Evolutionary conservation across 1,140 invertebrate species (phyloP), one percentile per base, ranked within the genome.

Genomic region (Ctenoplectra terminalis): DNA sequence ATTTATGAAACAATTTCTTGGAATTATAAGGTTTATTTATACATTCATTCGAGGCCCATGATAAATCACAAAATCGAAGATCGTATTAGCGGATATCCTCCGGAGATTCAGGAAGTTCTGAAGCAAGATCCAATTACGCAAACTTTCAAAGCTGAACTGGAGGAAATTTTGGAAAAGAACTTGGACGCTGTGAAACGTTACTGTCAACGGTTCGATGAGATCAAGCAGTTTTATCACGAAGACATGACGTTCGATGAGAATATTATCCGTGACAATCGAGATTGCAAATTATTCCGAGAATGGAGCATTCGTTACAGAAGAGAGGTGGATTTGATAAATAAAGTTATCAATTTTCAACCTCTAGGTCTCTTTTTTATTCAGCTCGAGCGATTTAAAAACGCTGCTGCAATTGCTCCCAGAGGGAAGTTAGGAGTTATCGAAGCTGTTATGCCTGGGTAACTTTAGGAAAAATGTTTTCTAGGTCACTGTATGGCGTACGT

Each of bases 41-140:
- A 4, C 17, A 17, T 48, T 64, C 20, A 56, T 75, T 95, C 90
- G 66, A 97, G 97, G 80, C 97, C 97, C 0, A 95, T 96, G 26
- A 96, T 97, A 63, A 96, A 97, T 94, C 95, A 95, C 29, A 96
- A 96, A 90, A 94, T 95, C 89, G 95, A 97, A 86, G 95, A 96
- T 63, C 95, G 96, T 88, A 94, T 95, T 0, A 96, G 95, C 63
- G 96, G 96, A 2, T 93, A 95, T 43, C 95, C 97, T 1, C 96
- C 96, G 0, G 94, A 95, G 69, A 90, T 97, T 13, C 88, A 93
- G 40, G 95, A 94, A 78, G 94, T 97, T 9, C 94, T 97, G 90
- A 94, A 95, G 54, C 94, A 96, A 82, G 96, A 97, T 91, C 92
- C 94, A 56, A 85, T 94, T 31, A 92, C 97, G 83, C 89, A 94